Conservation (phyloP, 2,888 invertebrate genomes). For the Syrista parreyssii region DNA sequence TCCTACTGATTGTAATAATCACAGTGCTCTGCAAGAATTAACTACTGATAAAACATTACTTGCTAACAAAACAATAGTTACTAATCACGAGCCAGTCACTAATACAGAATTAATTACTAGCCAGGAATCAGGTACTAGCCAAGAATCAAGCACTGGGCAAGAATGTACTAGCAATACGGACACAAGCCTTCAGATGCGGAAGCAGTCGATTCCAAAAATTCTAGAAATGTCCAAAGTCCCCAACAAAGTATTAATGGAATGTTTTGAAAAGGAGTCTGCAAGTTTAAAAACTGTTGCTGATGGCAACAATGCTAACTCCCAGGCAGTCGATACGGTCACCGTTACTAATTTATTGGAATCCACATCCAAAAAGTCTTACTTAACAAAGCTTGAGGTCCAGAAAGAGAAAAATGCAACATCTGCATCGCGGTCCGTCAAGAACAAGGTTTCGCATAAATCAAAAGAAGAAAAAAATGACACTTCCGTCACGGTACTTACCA, state of each 20-base stretch:
- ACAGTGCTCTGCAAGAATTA: background rate
- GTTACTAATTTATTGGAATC: background rate
- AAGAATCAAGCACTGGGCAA: background rate
- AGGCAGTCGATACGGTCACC: background rate
- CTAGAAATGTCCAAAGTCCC: background rate
- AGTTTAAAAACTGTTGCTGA: background rate
- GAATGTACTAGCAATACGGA: background rate
- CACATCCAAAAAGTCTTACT: background rate
- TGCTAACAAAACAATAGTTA: background rate
- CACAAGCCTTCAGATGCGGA: background rate
- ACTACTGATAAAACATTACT: background rate
- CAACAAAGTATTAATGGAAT: background rate
- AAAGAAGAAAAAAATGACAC: background rate
- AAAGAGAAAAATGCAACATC: background rate
- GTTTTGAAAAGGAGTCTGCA: background rate
- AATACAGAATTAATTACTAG: background rate
- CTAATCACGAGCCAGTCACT: background rate
- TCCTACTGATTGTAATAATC: background rate
- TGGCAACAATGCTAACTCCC: background rate
- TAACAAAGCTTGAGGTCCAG: background rate
- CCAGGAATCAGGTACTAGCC: background rate
- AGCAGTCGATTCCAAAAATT: background rate
- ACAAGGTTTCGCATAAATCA: background rate
- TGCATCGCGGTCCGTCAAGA: background rate
- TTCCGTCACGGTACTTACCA: background rate